These are phyloP conservation scores for Cyanoderma ruficeps DNA, from an alignment of 2,113 vertebrate species.

Conservation along the genomic window DNA sequence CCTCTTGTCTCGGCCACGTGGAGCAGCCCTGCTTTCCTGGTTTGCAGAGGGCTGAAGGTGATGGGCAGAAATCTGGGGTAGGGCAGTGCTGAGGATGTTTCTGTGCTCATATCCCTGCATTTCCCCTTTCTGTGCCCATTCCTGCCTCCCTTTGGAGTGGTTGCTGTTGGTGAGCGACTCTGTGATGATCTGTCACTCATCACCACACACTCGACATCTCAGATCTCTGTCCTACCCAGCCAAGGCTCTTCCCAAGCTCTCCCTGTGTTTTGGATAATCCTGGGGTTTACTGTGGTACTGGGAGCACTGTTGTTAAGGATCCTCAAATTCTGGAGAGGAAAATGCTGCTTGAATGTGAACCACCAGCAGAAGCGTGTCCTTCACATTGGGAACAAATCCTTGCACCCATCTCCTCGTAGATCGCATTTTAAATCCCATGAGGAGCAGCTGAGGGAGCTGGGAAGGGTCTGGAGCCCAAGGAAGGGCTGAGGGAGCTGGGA, in stretches of 20 bases:
- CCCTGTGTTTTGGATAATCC: neutral
- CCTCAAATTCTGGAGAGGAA: neutral
- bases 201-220: neutral
- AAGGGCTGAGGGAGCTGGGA: neutral
- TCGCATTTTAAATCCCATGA: neutral
- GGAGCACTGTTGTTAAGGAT: neutral
- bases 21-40: neutral
- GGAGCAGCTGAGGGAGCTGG: neutral
- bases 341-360: neutral
- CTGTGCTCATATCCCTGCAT: neutral
- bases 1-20: accelerated
- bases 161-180: neutral
- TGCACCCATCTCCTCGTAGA: accelerated
- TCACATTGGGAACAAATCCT: neutral
- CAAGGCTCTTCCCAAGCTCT: neutral
- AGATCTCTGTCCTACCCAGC: neutral
- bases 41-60: neutral
- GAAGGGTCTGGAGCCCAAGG: neutral
- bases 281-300: neutral
- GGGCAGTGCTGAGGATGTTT: neutral
- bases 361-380: neutral
- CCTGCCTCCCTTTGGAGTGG: neutral
- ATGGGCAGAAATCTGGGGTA: neutral
- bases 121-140: neutral
- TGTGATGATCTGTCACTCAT: neutral